Conservation (phyloP, 1,140 invertebrate species). For the Heliconius hewitsoni region DNA sequence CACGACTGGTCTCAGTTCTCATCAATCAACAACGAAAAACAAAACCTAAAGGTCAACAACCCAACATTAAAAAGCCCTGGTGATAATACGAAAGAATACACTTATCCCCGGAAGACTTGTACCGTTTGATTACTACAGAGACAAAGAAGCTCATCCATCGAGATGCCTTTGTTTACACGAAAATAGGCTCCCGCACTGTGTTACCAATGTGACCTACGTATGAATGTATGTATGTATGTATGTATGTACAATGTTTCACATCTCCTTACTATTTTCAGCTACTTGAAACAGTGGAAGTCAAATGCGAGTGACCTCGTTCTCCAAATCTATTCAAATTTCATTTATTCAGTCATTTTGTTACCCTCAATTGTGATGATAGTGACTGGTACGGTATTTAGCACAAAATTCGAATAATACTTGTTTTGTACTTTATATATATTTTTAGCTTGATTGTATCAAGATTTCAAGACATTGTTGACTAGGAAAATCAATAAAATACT, state of each 20-base stretch:
- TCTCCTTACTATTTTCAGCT: not conserved
- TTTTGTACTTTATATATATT: not conserved
- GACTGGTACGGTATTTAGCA: not conserved
- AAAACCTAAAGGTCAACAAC: too few species aligned
- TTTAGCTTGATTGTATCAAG: too few species aligned
- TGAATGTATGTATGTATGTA: too few species aligned
- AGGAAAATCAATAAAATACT: too few species aligned
- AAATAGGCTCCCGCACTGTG: constrained; percentile 42
- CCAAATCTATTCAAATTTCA: constrained; percentile 10
- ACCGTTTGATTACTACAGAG: constrained; percentile 45
- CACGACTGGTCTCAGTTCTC: too few species aligned
- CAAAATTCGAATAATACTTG: not conserved
- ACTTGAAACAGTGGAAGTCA: not conserved
- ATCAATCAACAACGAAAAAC: too few species aligned
- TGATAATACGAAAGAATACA: constrained; percentile 42
- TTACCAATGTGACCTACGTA: constrained; percentile 24
- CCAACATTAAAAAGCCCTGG: not conserved
- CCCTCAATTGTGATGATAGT: not conserved
- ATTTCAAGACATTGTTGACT: too few species aligned
- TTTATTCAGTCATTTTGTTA: not conserved
- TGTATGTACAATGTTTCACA: not conserved
- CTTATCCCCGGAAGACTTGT: constrained; percentile 38
- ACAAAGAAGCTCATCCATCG: constrained; percentile 48
- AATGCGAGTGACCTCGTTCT: not conserved
- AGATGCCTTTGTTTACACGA: constrained; percentile 39